phyloP scores from a whole-genome alignment of 2,797 vertebrate species.

The Mallotus villosus region DNA sequence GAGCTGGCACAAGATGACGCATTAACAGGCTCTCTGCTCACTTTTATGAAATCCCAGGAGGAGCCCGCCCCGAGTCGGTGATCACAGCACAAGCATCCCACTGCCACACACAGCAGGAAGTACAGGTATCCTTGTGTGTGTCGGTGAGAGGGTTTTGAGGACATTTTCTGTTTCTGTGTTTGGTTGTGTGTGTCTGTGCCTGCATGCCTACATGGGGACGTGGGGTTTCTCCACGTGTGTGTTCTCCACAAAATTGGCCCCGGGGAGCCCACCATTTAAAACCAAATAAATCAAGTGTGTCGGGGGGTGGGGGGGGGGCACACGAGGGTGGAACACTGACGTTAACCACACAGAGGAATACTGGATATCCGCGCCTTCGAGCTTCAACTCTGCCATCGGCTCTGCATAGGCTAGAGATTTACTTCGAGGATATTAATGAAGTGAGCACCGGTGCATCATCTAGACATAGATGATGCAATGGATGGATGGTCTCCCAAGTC shows the following conservation, averaged over 20 bases:
- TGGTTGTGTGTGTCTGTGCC: not conserved
- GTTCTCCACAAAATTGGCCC: constrained; percentile 16
- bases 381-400: constrained; percentile 16
- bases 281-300: constrained; percentile 54
- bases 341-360: constrained; percentile 22
- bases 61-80: constrained; percentile 31
- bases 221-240: constrained; percentile 10
- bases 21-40: constrained; percentile 42
- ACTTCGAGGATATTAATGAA: constrained; percentile 42
- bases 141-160: constrained; percentile 2
- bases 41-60: too few relatives aligned
- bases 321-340: constrained; percentile 23
- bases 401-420: constrained; percentile 22
- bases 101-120: constrained; percentile 5
- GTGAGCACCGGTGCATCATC: constrained; percentile 28
- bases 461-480: constrained; percentile 34
- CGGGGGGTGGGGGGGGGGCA: constrained; percentile 29
- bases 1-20: constrained; percentile 36
- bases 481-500: constrained; percentile 31
- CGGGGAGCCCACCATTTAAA: constrained; percentile 39
- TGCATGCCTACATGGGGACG: constrained; percentile 4
- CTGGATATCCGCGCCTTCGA: constrained; percentile 12
- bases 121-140: not conserved
- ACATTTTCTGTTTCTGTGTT: constrained; percentile 1
- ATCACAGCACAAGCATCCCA: constrained; percentile 41